Conservation (phyloP, 2,888 invertebrate species). For the Leistus spinibarbis region DNA sequence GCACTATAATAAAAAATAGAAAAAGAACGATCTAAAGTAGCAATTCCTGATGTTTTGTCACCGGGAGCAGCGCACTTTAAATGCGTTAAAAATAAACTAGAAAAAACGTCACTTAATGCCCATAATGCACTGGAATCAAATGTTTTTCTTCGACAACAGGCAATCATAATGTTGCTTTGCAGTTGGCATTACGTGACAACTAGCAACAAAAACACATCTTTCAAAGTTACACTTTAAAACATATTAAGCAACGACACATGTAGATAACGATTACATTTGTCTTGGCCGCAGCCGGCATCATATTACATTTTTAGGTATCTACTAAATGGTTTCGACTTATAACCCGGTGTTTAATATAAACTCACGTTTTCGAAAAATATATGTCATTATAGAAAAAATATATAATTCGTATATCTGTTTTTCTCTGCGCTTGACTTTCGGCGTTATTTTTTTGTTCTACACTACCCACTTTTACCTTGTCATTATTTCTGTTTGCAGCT, state of each 20-base stretch:
- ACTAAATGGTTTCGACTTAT: not conserved
- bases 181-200: not conserved
- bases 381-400: constrained; percentile 32
- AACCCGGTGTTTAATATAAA: constrained; percentile 31
- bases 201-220: not conserved
- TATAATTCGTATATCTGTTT: constrained; percentile 21
- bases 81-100: not conserved
- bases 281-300: not conserved
- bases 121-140: not conserved
- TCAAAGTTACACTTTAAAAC: constrained; percentile 9
- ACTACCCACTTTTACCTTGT: not conserved
- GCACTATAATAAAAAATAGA: not conserved
- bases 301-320: not conserved
- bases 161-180: not conserved
- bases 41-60: not conserved
- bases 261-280: not conserved
- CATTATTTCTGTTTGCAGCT: not conserved
- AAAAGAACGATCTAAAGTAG: not conserved
- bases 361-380: constrained; percentile 34
- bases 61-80: not conserved
- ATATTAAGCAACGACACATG: not conserved
- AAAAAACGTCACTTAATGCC: not conserved
- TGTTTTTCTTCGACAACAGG: not conserved
- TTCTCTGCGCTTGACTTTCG: not conserved
- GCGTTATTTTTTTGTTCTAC: not conserved